phyloP scores from a whole-genome alignment of 2,888 invertebrate genomes.

The Andricus curvator region DNA sequence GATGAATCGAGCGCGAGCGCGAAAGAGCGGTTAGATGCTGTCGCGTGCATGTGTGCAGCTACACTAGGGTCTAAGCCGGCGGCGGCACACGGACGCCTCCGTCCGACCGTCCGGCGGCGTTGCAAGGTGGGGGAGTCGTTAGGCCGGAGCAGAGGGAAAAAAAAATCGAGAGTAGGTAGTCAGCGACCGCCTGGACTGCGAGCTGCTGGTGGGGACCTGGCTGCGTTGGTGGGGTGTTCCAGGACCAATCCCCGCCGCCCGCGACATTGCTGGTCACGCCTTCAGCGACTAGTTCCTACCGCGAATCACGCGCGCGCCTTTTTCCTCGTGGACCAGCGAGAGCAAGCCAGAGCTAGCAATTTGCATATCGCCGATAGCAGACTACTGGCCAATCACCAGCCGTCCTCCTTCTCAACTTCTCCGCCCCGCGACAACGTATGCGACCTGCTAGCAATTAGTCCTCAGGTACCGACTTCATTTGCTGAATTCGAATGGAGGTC shows the following conservation, averaged over 20 bases:
- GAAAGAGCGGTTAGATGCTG: slow-evolving; percentile 72
- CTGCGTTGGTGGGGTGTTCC: slow-evolving; percentile 74
- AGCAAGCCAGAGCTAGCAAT: slow-evolving; percentile 51
- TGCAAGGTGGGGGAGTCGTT: slow-evolving; percentile 72
- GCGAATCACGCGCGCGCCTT: slow-evolving; percentile 65
- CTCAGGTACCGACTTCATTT: slow-evolving; percentile 23
- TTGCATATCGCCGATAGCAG: slow-evolving; percentile 59
- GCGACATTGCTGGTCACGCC: slow-evolving; percentile 70
- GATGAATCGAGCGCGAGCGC: slow-evolving; percentile 58
- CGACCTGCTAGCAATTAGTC: slow-evolving; percentile 28
- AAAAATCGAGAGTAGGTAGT: slow-evolving; percentile 57
- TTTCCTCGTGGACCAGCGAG: slow-evolving; percentile 57
- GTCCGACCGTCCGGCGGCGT: slow-evolving; percentile 61
- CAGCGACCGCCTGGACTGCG: slow-evolving; percentile 75
- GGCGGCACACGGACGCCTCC: slow-evolving; percentile 69
- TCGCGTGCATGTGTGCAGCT: slow-evolving; percentile 77
- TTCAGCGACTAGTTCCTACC: slow-evolving; percentile 65
- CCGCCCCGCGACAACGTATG: slow-evolving; percentile 18
- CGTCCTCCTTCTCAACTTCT: slow-evolving; percentile 41
- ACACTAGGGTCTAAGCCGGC: slow-evolving; percentile 73
- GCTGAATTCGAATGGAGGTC: not conserved
- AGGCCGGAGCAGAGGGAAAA: slow-evolving; percentile 56
- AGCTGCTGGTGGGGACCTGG: slow-evolving; percentile 68
- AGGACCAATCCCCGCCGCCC: slow-evolving; percentile 76
- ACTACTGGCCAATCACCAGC: slow-evolving; percentile 55